A percentile compares a stretch with the other conserved stretches of the same genome.
Conservation (phyloP, 2,113 vertebrate genomes). For the Prionailurus bengalensis region DNA sequence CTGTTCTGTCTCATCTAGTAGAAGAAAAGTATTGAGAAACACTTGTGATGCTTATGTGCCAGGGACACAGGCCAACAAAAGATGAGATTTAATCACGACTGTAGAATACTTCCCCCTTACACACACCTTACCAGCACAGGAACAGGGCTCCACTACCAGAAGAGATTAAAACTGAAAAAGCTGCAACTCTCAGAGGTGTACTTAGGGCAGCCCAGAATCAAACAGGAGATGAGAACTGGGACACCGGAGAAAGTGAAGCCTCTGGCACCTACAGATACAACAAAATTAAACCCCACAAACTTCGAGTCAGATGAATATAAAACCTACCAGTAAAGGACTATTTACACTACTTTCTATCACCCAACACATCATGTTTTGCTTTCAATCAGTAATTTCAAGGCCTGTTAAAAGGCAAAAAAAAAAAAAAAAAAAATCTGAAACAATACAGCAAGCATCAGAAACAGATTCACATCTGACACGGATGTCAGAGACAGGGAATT, state of each 20-base stretch:
- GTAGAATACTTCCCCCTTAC: neutral
- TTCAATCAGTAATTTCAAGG: neutral
- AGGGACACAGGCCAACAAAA: neutral
- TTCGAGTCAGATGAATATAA: neutral
- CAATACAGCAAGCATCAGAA: neutral
- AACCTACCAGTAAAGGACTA: neutral
- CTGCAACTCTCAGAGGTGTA: neutral
- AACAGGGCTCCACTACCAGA: neutral
- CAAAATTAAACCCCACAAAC: neutral
- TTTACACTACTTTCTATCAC: neutral
- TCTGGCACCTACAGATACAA: neutral
- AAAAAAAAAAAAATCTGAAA: neutral
- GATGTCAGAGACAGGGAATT: neutral
- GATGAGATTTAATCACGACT: constrained; percentile 24
- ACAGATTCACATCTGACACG: neutral
- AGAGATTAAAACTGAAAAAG: constrained; percentile 1
- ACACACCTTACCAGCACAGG: neutral
- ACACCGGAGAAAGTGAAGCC: neutral
- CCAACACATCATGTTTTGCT: neutral
- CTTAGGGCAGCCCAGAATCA: constrained; percentile 3
- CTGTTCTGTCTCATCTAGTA: neutral
- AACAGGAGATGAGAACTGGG: constrained; percentile 30
- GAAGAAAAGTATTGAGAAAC: constrained; percentile 36
- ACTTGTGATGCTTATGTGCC: neutral
- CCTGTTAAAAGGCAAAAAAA: neutral